A percentile compares a stretch with the other conserved stretches of the same genome.
Conservation (phyloP, 2,113 vertebrate genomes). For the Anolis carolinensis region DNA sequence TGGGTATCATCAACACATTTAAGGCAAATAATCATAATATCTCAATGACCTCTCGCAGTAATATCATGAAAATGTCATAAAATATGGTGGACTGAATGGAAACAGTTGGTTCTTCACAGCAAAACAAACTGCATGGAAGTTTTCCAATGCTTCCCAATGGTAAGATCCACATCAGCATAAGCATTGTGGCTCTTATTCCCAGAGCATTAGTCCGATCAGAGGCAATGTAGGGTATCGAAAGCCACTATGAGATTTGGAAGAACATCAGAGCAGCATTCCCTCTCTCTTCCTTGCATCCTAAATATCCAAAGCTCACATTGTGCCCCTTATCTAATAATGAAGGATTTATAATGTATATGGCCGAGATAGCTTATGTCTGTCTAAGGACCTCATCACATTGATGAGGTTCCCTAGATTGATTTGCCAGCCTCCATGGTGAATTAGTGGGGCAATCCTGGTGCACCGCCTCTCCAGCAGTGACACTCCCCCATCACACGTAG, state of each 20-base stretch:
- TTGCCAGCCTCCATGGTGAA: too few relatives aligned
- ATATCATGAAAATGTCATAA: background rate
- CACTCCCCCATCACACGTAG: too few relatives aligned
- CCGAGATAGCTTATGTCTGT: background rate
- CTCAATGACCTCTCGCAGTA: background rate
- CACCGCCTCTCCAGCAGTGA: too few relatives aligned
- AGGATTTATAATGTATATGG: background rate
- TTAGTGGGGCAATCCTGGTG: too few relatives aligned
- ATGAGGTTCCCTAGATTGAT: too few relatives aligned
- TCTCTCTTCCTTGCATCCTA: background rate
- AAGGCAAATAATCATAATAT: background rate
- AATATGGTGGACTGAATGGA: background rate
- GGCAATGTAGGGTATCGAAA: background rate
- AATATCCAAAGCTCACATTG: background rate
- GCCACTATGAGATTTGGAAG: background rate
- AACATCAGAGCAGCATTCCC: background rate
- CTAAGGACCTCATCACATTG: background rate
- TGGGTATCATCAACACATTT: background rate
- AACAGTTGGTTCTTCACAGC: background rate
- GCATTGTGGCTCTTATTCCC: background rate
- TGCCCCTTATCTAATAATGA: background rate
- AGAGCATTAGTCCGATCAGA: background rate
- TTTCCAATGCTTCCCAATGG: too few relatives aligned
- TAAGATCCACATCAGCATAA: too few relatives aligned
- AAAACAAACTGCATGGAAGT: background rate